A percentile compares a stretch with the other conserved stretches of the same genome.
These are phyloP conservation scores for Polyodon spathula DNA, from an alignment of 2,113 vertebrate genomes.

Conservation along the genomic window DNA sequence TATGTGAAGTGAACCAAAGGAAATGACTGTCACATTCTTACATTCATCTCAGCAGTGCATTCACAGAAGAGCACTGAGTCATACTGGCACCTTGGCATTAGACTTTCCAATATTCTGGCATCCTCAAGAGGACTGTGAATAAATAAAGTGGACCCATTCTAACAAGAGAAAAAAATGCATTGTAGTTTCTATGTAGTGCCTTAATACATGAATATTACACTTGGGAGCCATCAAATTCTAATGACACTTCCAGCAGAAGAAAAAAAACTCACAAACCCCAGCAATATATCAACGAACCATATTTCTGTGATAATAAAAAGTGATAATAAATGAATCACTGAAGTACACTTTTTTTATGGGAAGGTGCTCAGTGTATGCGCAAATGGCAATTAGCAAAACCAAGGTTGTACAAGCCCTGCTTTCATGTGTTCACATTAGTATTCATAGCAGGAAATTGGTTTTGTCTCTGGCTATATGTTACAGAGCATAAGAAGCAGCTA, in stretches of 20 bases:
- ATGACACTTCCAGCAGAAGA: background rate
- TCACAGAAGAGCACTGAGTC: background rate
- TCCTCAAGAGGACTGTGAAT: constrained; percentile 6
- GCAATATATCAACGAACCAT: background rate
- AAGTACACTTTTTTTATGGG: background rate
- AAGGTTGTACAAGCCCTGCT: constrained; percentile 9
- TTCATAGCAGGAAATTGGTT: background rate
- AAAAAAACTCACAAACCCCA: background rate
- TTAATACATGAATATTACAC: constrained; percentile 3
- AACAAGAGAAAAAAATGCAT: constrained; percentile 1
- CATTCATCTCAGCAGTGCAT: constrained; percentile 1
- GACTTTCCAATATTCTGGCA: background rate
- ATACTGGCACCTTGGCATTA: constrained; percentile 8
- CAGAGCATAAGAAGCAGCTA: constrained; percentile 5
- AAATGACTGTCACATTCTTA: constrained; percentile 6
- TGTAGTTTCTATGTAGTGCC: background rate
- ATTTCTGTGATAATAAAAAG: constrained; percentile 6
- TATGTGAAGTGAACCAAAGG: constrained; percentile 11
- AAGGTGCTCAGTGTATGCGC: constrained; percentile 2
- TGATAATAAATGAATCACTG: background rate
- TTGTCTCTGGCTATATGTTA: constrained; percentile 2
- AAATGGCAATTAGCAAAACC: constrained; percentile 8
- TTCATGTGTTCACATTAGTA: constrained; percentile 1
- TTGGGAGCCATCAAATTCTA: constrained; percentile 7
- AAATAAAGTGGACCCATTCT: constrained; percentile 8